phyloP scores from a whole-genome alignment of 2,797 vertebrate species.

The Lithobates sylvaticus region DNA sequence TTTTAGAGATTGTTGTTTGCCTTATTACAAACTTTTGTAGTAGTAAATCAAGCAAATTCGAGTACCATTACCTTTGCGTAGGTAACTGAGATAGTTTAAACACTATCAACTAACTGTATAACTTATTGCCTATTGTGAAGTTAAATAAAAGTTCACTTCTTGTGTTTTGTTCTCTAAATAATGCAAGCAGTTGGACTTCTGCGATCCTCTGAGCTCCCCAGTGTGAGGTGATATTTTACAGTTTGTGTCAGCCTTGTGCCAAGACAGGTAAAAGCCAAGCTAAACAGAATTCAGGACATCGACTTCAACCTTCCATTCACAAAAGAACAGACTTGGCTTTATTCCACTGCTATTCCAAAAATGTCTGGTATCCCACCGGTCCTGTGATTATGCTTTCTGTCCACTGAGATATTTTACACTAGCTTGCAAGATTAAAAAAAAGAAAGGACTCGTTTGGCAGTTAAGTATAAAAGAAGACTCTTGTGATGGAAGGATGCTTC shows the following conservation, averaged over 20 bases:
- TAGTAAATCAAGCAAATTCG: background rate
- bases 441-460: constrained; percentile 8
- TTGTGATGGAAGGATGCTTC: background rate
- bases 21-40: background rate
- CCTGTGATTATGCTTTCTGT: constrained; percentile 51
- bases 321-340: constrained; percentile 45
- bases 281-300: constrained; percentile 38
- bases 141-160: constrained; percentile 23
- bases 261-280: constrained; percentile 48
- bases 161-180: constrained; percentile 34
- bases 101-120: constrained; percentile 7
- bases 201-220: constrained; percentile 15
- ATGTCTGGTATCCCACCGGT: constrained; percentile 50
- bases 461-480: constrained; percentile 24
- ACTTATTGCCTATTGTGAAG: constrained; percentile 20
- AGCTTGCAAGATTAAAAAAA: constrained; percentile 41
- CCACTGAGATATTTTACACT: constrained; percentile 42
- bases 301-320: constrained; percentile 36
- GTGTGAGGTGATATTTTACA: constrained; percentile 45
- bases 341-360: constrained; percentile 61
- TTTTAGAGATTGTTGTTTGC: background rate
- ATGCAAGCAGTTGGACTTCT: constrained; percentile 22
- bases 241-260: constrained; percentile 49
- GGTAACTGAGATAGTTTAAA: constrained; percentile 7
- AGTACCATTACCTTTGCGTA: background rate